A percentile compares a stretch with the other conserved stretches of the same genome.
Evolutionary conservation across 2,888 invertebrate genomes (phyloP).

Genomic region (Euclidia mi): DNA sequence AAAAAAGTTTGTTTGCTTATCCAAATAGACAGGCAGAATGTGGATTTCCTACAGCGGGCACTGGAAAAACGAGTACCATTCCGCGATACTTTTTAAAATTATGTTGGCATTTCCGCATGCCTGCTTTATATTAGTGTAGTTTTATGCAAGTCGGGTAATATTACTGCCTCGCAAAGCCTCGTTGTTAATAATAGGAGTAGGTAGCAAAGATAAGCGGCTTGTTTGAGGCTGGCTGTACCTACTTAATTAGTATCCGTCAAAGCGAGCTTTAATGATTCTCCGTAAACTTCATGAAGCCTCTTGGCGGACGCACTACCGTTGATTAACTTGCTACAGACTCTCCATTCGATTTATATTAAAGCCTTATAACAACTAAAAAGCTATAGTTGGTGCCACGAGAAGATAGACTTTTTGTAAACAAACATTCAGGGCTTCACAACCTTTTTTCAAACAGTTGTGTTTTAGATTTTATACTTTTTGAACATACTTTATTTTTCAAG

Average conservation of each 20-base stretch:
- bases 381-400: too few relatives aligned
- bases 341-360: background rate
- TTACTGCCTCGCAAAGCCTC: background rate
- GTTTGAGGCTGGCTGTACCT: slow-evolving; percentile 8
- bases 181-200: background rate
- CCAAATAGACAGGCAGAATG: too few relatives aligned
- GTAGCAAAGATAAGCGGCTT: slow-evolving; percentile 24
- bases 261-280: slow-evolving; percentile 38
- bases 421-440: too few relatives aligned
- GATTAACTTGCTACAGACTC: slow-evolving; percentile 10
- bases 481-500: too few relatives aligned
- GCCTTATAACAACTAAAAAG: too few relatives aligned
- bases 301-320: slow-evolving; percentile 16
- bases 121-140: background rate
- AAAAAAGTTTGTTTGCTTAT: too few relatives aligned
- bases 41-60: too few relatives aligned
- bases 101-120: background rate
- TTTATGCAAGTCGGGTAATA: background rate
- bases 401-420: too few relatives aligned
- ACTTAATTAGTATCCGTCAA: slow-evolving; percentile 43
- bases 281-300: slow-evolving; percentile 19
- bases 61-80: too few relatives aligned
- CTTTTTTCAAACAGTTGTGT: too few relatives aligned
- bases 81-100: too few relatives aligned
- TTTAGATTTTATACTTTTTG: too few relatives aligned